Evolutionary conservation across 2,797 vertebrate species (phyloP).

Genomic region (Gymnopithys bicolor): DNA sequence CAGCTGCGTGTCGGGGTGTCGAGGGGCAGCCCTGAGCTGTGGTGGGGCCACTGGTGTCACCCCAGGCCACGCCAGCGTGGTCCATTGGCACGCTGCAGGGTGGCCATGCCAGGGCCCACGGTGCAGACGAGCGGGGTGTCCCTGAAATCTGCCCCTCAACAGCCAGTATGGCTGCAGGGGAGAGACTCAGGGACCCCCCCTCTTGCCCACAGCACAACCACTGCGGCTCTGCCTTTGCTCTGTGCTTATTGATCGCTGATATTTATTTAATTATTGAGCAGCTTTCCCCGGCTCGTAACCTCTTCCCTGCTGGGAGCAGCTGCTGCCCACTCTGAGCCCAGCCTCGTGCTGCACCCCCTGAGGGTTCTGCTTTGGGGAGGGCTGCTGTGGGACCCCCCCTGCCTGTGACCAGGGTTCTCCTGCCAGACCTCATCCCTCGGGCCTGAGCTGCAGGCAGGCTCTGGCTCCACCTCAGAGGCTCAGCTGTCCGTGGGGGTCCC

Average conservation of each 20-base stretch:
- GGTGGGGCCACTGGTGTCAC: background rate
- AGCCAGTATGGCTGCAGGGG: rapidly evolving
- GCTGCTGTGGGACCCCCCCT: background rate
- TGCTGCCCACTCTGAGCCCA: background rate
- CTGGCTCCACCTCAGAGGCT: background rate
- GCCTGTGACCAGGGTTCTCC: background rate
- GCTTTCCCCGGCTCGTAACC: background rate
- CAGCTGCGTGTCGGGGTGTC: rapidly evolving
- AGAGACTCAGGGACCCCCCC: background rate
- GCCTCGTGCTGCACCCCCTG: background rate
- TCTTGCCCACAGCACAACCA: background rate
- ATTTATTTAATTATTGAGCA: slow-evolving; percentile 67
- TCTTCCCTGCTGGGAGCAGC: slow-evolving; percentile 36
- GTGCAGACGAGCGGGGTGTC: background rate
- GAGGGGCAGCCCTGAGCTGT: background rate
- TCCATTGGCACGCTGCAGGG: background rate
- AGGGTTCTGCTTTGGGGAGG: background rate
- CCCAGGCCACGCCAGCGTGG: background rate
- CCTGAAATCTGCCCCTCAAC: background rate
- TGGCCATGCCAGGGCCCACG: background rate
- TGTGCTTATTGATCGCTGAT: slow-evolving; percentile 54
- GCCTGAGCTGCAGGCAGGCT: background rate
- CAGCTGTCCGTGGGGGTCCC: background rate
- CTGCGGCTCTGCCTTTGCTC: slow-evolving; percentile 30
- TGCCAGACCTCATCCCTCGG: background rate